Base-by-base conservation (phyloP, 2,888 invertebrate genomes). In the Uropetala carovei region DNA sequence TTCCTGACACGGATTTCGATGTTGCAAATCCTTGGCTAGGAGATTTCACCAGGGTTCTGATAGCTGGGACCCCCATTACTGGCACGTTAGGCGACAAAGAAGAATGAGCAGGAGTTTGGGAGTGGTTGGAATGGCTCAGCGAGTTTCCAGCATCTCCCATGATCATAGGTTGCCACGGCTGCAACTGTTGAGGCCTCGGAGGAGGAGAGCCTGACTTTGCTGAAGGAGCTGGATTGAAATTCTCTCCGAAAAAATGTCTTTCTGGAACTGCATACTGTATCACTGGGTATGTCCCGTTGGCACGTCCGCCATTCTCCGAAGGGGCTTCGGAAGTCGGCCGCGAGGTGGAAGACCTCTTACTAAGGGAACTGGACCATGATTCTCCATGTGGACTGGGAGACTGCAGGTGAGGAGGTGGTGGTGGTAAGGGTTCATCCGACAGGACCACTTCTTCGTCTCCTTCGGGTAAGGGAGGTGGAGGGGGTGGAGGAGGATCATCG, bases 391-490 rank as follows among this genome's bases (percentile, higher is more conserved):
- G 43, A 57, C 82, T 86, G 27, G 89, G 92, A 18, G 83, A 83
- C 18, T 89, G 89, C 13, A 96, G 94, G 93, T 96, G 96, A 0
- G 96, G 96, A 0, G 97, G 97, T 7, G 97, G 97, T 7, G 97
- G 97, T 14, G 97, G 97, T 92, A 97, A 94, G 11, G 97, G 97
- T 93, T 97, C 97, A 94, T 97, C 97, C 93, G 95, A 96, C 92
- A 96, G 95, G 93, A 96, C 94, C 27, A 96, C 96, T 93, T 96
- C 96, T 93, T 96, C 89, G n/a, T 89, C 89, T 4, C 75, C 96
- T 93, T 96, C 96, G 11, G 96, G 94, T 59, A 96, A 96, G 0
- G 96, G 96, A 0, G 97, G 96, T 8, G 97, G 96, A 2, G 97
- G 96, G 0, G 97, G 96, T 0, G 96, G 96, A 18, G 96, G 96